These are phyloP conservation scores for Austrofundulus limnaeus DNA, from an alignment of 2,113 vertebrate genomes.

Conservation along the genomic window DNA sequence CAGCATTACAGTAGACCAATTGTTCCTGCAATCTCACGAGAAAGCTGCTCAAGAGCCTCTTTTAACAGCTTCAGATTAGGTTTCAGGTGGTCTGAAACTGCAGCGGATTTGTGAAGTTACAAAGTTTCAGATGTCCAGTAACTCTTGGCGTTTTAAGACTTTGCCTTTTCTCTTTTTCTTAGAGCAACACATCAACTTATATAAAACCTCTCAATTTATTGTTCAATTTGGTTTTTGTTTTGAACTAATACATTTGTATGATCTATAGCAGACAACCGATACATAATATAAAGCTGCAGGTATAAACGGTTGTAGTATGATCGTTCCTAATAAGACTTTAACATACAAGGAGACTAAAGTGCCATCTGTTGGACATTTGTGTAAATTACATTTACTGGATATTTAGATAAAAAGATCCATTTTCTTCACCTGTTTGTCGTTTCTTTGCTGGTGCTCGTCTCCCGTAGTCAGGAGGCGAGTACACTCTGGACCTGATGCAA, in stretches of 20 bases:
- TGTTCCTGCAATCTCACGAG: constrained; percentile 20
- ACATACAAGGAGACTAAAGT: background rate
- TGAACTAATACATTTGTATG: background rate
- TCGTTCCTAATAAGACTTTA: background rate
- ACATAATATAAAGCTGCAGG: background rate
- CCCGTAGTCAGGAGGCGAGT: too few relatives aligned
- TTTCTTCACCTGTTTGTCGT: too few relatives aligned
- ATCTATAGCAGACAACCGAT: background rate
- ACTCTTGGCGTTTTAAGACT: background rate
- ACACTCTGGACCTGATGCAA: too few relatives aligned
- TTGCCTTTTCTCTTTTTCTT: background rate
- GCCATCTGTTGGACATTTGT: constrained; percentile 53
- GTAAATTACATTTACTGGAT: background rate
- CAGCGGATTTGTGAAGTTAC: constrained; percentile 10
- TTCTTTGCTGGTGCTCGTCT: too few relatives aligned
- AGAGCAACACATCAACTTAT: background rate
- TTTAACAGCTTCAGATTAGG: constrained; percentile 19
- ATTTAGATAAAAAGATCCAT: too few relatives aligned
- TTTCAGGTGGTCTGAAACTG: constrained; percentile 33
- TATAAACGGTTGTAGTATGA: background rate
- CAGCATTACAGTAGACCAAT: constrained; percentile 26
- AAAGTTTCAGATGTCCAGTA: constrained; percentile 7
- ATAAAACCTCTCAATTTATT: background rate
- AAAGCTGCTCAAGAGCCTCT: constrained; percentile 16
- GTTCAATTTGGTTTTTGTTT: background rate